Evolutionary conservation across 1,140 invertebrate genomes (phyloP).

Genomic region (Drosophila rufa): DNA sequence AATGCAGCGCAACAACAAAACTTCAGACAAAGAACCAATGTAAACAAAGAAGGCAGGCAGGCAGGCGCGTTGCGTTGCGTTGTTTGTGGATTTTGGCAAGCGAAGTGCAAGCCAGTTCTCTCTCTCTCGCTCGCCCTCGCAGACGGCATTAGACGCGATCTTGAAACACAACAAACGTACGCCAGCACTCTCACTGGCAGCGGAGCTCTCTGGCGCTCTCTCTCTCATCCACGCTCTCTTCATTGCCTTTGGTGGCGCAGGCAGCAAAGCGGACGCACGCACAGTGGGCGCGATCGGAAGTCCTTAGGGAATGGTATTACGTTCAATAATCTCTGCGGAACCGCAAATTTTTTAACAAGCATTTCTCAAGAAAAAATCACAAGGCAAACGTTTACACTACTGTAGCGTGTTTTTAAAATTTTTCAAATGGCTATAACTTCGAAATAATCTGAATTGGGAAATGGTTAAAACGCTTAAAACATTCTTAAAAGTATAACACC

Average conservation of each 20-base stretch:
- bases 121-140: conserved; percentile 10
- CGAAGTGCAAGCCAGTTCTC: conserved; percentile 30
- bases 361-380: too few species aligned
- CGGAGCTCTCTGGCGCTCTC: conserved; percentile 31
- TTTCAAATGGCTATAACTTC: too few species aligned
- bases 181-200: conserved; percentile 2
- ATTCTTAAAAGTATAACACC: too few species aligned
- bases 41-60: conserved; percentile 36
- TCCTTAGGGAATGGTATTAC: not conserved
- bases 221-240: conserved; percentile 2
- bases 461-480: too few species aligned
- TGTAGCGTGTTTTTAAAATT: too few species aligned
- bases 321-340: not conserved
- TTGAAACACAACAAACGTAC: conserved; percentile 42
- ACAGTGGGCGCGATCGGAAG: conserved; percentile 9
- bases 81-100: conserved; percentile 49
- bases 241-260: conserved; percentile 14
- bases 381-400: too few species aligned
- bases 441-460: too few species aligned
- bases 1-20: conserved; percentile 42
- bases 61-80: conserved; percentile 7
- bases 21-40: conserved; percentile 66
- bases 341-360: too few species aligned
- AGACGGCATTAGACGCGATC: conserved; percentile 61
- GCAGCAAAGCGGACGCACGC: conserved; percentile 8